Evolutionary conservation across 1,140 invertebrate genomes (phyloP), one percentile per base, ranked within the genome.

Genomic region (Bombus haemorrhoidalis): DNA sequence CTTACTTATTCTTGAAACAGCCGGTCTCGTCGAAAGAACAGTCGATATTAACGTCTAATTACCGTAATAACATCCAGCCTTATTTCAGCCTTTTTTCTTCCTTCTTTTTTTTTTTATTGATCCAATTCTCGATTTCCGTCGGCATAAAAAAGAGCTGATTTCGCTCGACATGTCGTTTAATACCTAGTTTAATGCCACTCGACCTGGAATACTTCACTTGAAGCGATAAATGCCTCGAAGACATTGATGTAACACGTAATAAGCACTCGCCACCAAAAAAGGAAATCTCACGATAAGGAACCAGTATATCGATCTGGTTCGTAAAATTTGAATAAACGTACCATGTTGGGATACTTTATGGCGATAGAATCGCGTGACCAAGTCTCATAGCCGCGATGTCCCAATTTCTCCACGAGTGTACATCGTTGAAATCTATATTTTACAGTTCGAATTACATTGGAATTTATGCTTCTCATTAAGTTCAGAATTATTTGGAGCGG

Each of bases 261-360:
- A 43, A 69, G 66, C 57, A 59, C 32, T 47, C 69, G 37, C 34
- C 18, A 25, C 4, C 68, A 3, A 64, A 37, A 22, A 25, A 68
- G 2, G 32, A 47, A 71, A 43, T 22, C n/a, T n/a, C 43, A 41
- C 72, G 80, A 81, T 90, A 76, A 89, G 59, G 59, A 68, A 74
- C 53, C 73, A 81, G 53, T 57, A 59, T 43, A 81, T 71, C 37
- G 76, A 83, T 72, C 62, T 25, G 77, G 57, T 62, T 76, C 39
- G 64, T 57, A 66, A 85, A 90, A 90, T 90, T 90, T 89, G 87
- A 87, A 90, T 90, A 89, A 90, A 87, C 68, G 72, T 87, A 71
- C 59, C 32, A 41, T 43, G 25, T 57, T 68, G 74, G 68, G 64
- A 78, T 71, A 72, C 28, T 79, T 82, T 75, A 39, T n/a, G 62